phyloP scores from a whole-genome alignment of 1,140 invertebrate species.

The Asbolus verrucosus region DNA sequence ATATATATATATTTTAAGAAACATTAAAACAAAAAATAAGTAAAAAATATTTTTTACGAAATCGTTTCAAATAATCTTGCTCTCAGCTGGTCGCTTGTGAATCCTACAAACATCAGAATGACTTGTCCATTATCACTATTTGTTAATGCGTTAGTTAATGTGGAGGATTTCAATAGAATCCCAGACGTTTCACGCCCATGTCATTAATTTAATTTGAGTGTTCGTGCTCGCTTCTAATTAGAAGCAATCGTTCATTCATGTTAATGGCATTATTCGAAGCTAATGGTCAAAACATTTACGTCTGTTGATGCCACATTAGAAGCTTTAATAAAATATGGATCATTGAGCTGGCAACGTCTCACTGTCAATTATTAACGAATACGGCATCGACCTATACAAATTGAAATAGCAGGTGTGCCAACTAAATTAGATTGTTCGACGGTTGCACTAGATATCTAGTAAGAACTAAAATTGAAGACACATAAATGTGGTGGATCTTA shows the following conservation, averaged over 20 bases:
- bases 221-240: conserved; percentile 33
- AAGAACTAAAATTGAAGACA: neutral
- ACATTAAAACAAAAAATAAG: too few relatives aligned
- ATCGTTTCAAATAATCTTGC: too few relatives aligned
- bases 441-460: too few relatives aligned
- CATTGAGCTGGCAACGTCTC: conserved; percentile 5
- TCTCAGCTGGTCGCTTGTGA: too few relatives aligned
- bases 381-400: neutral
- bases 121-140: too few relatives aligned
- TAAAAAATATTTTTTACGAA: too few relatives aligned
- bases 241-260: conserved; percentile 34
- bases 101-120: too few relatives aligned
- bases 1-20: too few relatives aligned
- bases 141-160: neutral
- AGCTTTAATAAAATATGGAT: conserved; percentile 17
- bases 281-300: conserved; percentile 38
- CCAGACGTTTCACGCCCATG: conserved; percentile 17
- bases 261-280: conserved; percentile 23
- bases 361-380: conserved; percentile 28
- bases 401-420: neutral
- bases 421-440: neutral
- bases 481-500: too few relatives aligned
- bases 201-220: conserved; percentile 36
- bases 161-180: conserved; percentile 21
- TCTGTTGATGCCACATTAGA: conserved; percentile 29